A percentile compares a stretch with the other conserved stretches of the same genome.
phyloP scores from a whole-genome alignment of 2,797 vertebrate species.

The Philypnodon macrostomus region DNA sequence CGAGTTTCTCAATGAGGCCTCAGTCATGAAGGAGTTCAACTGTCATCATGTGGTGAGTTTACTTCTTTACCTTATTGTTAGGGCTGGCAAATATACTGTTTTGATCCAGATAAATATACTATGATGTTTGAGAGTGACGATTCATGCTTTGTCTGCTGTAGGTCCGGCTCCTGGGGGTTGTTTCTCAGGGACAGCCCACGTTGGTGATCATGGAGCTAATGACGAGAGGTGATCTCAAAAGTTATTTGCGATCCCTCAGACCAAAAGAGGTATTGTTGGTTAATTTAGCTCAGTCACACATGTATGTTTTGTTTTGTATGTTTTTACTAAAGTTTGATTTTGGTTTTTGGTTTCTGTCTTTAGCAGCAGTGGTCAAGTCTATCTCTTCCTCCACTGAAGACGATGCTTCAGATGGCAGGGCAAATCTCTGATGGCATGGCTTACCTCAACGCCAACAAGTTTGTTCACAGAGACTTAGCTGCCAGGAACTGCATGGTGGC shows the following conservation, averaged over 20 bases:
- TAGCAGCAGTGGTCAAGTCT: constrained; percentile 83
- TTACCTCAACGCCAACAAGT: constrained; percentile 98
- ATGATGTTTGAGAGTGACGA: too few species aligned
- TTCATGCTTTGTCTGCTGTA: constrained; percentile 57
- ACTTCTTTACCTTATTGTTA: too few species aligned
- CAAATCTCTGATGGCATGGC: constrained; percentile 98
- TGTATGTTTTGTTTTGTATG: neutral
- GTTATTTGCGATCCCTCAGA: constrained; percentile 90
- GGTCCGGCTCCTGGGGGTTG: constrained; percentile 95
- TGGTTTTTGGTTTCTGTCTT: constrained; percentile 1
- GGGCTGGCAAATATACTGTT: too few species aligned
- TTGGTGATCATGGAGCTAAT: constrained; percentile 99
- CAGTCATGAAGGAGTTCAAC: constrained; percentile 99
- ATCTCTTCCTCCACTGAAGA: constrained; percentile 89
- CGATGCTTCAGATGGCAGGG: constrained; percentile 99
- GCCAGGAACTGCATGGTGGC: constrained; percentile 99
- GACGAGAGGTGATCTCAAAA: constrained; percentile 96
- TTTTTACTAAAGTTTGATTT: neutral
- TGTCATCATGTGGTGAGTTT: constrained; percentile 94
- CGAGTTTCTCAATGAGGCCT: constrained; percentile 97
- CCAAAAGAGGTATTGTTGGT: constrained; percentile 85
- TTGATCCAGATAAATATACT: too few species aligned
- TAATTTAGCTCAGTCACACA: neutral
- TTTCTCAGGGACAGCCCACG: constrained; percentile 96
- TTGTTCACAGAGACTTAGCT: constrained; percentile 96